Percentiles rank a stretch among this genome's conserved stretches.
These are phyloP conservation scores for Bugulina stolonifera DNA, from an alignment of 2,888 invertebrate genomes.

Conservation along the genomic window DNA sequence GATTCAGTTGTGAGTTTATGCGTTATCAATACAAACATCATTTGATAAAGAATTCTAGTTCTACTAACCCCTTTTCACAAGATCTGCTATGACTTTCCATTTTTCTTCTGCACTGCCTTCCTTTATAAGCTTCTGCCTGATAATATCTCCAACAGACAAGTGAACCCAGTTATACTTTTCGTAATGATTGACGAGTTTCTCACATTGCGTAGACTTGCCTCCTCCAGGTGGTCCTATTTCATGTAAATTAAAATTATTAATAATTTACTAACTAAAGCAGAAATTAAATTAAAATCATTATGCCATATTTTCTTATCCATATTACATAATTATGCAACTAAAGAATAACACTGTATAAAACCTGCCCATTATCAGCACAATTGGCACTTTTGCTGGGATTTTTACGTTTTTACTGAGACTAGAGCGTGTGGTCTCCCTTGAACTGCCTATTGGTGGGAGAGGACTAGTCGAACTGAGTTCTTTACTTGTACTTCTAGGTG, in stretches of 20 bases:
- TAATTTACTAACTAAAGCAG: too few relatives aligned
- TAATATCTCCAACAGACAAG: constrained; percentile 48
- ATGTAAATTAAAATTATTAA: too few relatives aligned
- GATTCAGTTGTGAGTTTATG: too few relatives aligned
- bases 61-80: constrained; percentile 38
- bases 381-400: constrained; percentile 38
- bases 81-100: constrained; percentile 38
- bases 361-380: constrained; percentile 45
- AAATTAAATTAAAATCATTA: too few relatives aligned
- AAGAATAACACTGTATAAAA: background rate
- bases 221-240: constrained; percentile 72
- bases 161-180: constrained; percentile 40
- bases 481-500: constrained; percentile 26
- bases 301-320: too few relatives aligned
- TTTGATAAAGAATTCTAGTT: background rate
- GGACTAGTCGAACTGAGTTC: constrained; percentile 31
- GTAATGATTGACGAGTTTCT: constrained; percentile 66
- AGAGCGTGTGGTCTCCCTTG: background rate
- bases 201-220: constrained; percentile 88
- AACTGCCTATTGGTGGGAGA: constrained; percentile 39
- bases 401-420: background rate
- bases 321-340: too few relatives aligned
- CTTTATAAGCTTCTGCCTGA: constrained; percentile 43
- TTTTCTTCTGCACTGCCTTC: constrained; percentile 43
- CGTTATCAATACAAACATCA: background rate